phyloP scores from a whole-genome alignment of 2,113 vertebrate genomes.

The Cyanoliseus patagonus region DNA sequence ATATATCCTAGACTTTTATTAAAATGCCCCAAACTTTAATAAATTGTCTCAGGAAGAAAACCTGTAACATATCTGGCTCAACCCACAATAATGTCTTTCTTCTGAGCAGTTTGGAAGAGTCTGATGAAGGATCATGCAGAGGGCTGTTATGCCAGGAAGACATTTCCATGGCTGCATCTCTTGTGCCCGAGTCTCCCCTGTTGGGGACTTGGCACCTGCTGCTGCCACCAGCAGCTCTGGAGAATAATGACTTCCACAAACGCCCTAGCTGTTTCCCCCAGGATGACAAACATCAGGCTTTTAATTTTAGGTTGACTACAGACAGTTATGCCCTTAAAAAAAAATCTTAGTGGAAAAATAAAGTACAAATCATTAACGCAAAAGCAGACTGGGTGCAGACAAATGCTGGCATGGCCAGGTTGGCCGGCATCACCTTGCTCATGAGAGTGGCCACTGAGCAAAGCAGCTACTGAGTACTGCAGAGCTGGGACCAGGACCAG shows the following conservation, averaged over 20 bases:
- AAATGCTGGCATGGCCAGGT: background rate
- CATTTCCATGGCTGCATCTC: background rate
- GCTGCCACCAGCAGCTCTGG: rapidly evolving
- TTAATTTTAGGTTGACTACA: background rate
- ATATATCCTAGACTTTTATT: background rate
- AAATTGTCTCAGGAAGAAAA: background rate
- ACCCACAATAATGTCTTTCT: background rate
- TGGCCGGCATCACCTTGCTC: rapidly evolving
- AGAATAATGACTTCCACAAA: background rate
- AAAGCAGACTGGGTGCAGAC: background rate
- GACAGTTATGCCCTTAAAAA: background rate
- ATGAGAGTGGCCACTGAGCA: background rate
- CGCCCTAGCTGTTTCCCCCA: background rate
- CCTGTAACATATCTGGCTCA: background rate
- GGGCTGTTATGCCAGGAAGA: background rate
- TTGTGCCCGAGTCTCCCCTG: rapidly evolving
- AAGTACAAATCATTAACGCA: background rate
- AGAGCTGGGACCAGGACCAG: background rate
- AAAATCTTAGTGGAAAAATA: background rate
- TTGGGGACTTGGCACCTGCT: background rate
- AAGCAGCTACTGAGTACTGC: background rate
- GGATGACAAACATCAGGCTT: background rate
- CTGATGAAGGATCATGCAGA: background rate
- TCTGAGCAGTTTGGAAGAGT: background rate
- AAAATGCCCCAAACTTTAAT: background rate